These are phyloP conservation scores for Synodontis membranacea DNA, from an alignment of 2,113 vertebrate species.

Conservation along the genomic window DNA sequence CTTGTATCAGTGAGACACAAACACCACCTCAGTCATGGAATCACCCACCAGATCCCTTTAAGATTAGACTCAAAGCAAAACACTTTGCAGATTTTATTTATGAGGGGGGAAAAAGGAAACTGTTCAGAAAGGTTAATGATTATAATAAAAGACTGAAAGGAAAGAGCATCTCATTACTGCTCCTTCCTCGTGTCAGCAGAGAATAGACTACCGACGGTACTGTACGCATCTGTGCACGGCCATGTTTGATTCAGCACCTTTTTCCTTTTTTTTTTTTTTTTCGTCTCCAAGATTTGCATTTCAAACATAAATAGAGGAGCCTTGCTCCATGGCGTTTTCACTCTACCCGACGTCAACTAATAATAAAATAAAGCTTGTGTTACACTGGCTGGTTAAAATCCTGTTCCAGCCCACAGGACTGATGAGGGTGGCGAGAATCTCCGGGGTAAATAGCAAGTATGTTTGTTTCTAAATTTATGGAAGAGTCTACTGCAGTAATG, in stretches of 20 bases:
- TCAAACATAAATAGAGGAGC: background rate
- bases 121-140: background rate
- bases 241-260: background rate
- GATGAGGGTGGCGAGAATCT: constrained; percentile 54
- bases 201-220: background rate
- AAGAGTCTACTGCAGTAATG: constrained; percentile 67
- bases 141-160: background rate
- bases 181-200: background rate
- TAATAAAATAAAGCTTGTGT: background rate
- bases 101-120: background rate
- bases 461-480: constrained; percentile 71
- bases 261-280: background rate
- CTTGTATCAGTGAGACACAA: background rate
- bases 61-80: background rate
- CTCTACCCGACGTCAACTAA: background rate
- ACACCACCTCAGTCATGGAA: background rate
- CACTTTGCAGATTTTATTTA: background rate
- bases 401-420: background rate
- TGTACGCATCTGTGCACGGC: background rate
- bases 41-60: background rate
- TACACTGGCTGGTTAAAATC: background rate
- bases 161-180: background rate
- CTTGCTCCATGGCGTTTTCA: background rate
- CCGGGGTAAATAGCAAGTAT: constrained; percentile 69
- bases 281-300: background rate